Base-by-base conservation (phyloP, 2,113 vertebrate genomes). In the Paraplagusia blochii region DNA sequence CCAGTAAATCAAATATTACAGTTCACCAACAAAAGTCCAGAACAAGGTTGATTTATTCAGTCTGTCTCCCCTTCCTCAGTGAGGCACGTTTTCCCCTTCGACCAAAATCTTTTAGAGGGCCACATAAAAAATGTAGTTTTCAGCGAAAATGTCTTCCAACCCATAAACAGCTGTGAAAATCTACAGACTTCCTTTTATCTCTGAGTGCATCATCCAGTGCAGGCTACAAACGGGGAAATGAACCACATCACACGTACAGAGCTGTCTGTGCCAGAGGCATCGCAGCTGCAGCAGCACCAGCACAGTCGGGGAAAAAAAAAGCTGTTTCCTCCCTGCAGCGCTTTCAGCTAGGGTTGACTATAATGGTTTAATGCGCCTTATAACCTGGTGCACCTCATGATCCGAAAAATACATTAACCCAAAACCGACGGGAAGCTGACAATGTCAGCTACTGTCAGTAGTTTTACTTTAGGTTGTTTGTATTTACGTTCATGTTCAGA, bases 1-100 rank as follows among this genome's bases (percentile, higher is more conserved):
- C n/a, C 33, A 44, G 58, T 47, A 51, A 36, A 50, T 66, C 29
- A 66, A 7, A 42, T 54, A 1, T 46, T 29, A 15, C 7, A 8
- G 39, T 55, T 39, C 9, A 15, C 5, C 12, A 38, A 17, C 5
- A 11, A 10, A 58, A 45, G 13, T 35, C 18, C 29, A 15, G 14
- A 68, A 16, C 44, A 7, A 15, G 33, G 13, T 14, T 8, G 35
- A 50, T 42, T 2, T 60, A 15, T 57, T 14, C 16, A 36, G 14
- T 16, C 48, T 33, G 9, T 11, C 5, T 49, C 11, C 10, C 8
- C 11, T 16, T 17, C 46, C 1, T 5, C 18, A 0, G 7, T 17
- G 8, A 1, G 43, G 16, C 16, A 3, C 9, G 17, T 44, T 44
- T 14, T 13, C 40, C 29, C 46, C 8, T 35, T 15, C 15, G 8